Percentiles rank a stretch among this genome's conserved stretches.
phyloP scores from a whole-genome alignment of 1,140 invertebrate genomes.

The Luehdorfia chinensis region DNA sequence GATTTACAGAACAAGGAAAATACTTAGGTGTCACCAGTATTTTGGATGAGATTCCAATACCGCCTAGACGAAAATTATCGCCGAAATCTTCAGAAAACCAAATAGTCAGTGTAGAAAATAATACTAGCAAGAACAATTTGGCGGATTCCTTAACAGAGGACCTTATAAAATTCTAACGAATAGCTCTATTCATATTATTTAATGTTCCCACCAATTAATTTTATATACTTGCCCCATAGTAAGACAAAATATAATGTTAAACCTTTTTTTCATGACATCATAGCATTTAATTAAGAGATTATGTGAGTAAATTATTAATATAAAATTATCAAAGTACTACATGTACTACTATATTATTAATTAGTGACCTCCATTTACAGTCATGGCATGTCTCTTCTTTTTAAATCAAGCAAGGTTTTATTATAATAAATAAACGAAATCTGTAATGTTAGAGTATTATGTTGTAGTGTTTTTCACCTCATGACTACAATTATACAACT shows the following conservation, averaged over 20 bases:
- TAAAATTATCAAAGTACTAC: background rate
- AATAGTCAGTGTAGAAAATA: slow-evolving; percentile 26
- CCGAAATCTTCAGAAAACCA: slow-evolving; percentile 41
- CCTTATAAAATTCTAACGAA: slow-evolving; percentile 51
- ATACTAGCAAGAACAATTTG: slow-evolving; percentile 27
- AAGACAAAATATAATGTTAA: background rate
- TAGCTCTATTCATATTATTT: slow-evolving; percentile 4
- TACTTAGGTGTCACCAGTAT: slow-evolving; percentile 46
- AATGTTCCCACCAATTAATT: slow-evolving; percentile 28
- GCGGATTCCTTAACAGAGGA: slow-evolving; percentile 38
- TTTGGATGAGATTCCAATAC: slow-evolving; percentile 48
- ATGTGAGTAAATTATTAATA: background rate
- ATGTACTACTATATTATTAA: too few species aligned
- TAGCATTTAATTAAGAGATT: slow-evolving; percentile 13
- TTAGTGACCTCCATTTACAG: too few species aligned
- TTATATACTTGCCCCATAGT: slow-evolving; percentile 8
- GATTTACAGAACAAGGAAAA: slow-evolving; percentile 43
- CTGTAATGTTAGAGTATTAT: too few species aligned
- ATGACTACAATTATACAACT: too few species aligned
- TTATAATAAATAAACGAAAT: too few species aligned
- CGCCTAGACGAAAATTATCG: slow-evolving; percentile 57
- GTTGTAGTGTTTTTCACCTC: too few species aligned
- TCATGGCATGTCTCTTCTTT: too few species aligned
- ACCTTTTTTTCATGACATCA: slow-evolving; percentile 7
- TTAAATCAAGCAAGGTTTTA: too few species aligned